Evolutionary conservation across 2,797 vertebrate genomes (phyloP).

Genomic region (Urophycis tenuis): DNA sequence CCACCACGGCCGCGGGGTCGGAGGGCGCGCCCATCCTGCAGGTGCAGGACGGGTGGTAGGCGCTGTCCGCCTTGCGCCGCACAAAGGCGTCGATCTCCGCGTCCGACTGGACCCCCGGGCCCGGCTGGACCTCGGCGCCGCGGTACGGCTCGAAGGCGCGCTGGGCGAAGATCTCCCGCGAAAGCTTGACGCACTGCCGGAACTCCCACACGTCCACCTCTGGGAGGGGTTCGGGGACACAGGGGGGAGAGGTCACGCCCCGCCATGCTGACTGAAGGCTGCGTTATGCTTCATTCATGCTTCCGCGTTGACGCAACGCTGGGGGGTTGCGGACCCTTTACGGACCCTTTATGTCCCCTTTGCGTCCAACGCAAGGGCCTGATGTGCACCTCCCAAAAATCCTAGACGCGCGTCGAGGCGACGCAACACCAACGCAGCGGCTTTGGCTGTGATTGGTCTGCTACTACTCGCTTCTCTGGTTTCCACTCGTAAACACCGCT

Average conservation of each 20-base stretch:
- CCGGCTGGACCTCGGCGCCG: conserved; percentile 82
- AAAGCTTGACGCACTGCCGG: conserved; percentile 79
- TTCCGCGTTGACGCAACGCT: too few species aligned
- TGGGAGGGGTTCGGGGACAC: conserved; percentile 45
- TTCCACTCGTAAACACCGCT: too few species aligned
- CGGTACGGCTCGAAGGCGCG: conserved; percentile 84
- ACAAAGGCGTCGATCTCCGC: conserved; percentile 89
- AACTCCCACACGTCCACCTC: conserved; percentile 85
- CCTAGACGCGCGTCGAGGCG: too few species aligned
- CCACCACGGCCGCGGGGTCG: conserved; percentile 81
- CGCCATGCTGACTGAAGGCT: neutral
- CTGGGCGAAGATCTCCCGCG: conserved; percentile 91
- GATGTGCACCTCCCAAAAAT: too few species aligned
- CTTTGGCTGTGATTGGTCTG: too few species aligned
- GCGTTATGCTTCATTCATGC: neutral
- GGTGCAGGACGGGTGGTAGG: conserved; percentile 94
- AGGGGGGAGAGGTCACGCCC: neutral
- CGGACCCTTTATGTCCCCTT: too few species aligned
- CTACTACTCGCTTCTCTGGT: too few species aligned
- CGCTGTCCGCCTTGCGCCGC: conserved; percentile 83
- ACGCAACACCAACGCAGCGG: too few species aligned
- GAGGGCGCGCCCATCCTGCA: conserved; percentile 90
- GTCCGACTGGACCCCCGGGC: conserved; percentile 76
- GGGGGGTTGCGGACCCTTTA: too few species aligned
- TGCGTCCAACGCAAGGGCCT: too few species aligned